phyloP scores from a whole-genome alignment of 2,113 vertebrate genomes.

The Anhinga anhinga region DNA sequence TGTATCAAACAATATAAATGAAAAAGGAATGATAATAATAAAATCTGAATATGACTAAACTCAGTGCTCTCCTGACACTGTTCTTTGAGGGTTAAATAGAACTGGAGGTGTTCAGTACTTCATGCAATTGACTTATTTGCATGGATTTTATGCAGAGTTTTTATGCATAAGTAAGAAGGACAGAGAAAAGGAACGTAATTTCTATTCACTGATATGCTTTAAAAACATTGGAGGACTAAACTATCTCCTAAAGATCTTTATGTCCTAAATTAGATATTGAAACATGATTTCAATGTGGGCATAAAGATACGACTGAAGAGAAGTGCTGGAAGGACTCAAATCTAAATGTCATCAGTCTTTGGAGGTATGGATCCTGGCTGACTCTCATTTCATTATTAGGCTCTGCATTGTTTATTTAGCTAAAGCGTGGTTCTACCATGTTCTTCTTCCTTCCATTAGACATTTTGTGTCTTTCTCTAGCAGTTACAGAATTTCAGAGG shows the following conservation, averaged over 20 bases:
- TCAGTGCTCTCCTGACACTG: not conserved
- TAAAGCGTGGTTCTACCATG: not conserved
- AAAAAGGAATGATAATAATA: not conserved
- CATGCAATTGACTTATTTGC: not conserved
- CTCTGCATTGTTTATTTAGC: not conserved
- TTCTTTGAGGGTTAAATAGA: not conserved
- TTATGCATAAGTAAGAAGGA: not conserved
- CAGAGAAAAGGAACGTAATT: not conserved
- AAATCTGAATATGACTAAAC: not conserved
- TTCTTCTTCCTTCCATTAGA: not conserved
- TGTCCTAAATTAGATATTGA: not conserved
- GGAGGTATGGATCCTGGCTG: not conserved
- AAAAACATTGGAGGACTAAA: not conserved
- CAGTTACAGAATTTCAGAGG: not conserved
- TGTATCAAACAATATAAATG: not conserved
- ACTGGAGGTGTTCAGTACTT: not conserved
- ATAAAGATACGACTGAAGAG: not conserved
- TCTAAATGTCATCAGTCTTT: not conserved
- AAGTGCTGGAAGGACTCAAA: not conserved
- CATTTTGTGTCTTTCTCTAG: not conserved
- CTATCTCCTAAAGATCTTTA: not conserved
- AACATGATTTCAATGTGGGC: not conserved
- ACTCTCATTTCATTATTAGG: not conserved
- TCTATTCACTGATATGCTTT: not conserved
- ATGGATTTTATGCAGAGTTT: not conserved